Evolutionary conservation across 2,113 vertebrate genomes (phyloP), one percentile per base, ranked within the genome.

Genomic region (Ranitomeya imitator): DNA sequence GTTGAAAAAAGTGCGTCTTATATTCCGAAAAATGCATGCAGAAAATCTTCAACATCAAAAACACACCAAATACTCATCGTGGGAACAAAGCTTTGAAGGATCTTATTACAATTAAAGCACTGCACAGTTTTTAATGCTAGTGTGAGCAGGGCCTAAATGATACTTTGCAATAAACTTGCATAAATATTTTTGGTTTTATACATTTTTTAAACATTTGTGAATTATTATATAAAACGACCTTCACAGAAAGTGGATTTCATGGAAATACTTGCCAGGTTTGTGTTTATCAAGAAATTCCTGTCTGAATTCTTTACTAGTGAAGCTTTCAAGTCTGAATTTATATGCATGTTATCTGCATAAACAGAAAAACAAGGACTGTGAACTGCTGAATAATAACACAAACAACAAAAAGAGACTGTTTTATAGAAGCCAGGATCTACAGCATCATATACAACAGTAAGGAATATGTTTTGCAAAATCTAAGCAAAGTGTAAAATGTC

Each of bases 271-370:
- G 77, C 77, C 77, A 79, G n/a, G n/a, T 79, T 23, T 79, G 77
- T 79, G 77, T 79, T 79, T 79, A 23, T 79, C 77, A 79, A 55
- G 52, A 79, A 79, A 79, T 79, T 79, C 77, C 52, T 79, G 77
- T 79, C 52, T 79, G 77, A 57, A 79, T 79, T 79, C 77, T 79
- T 79, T 79, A 79, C 52, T 79, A 57, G 77, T 79, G 12, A 4
- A 79, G 52, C 52, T 79, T 79, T 55, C 77, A 79, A 79, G 51
- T 21, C 52, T 55, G 52, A 79, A 79, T 79, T 79, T 23, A 79
- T 79, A 57, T 79, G 77, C 77, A 79, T 55, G 21, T 79, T 79
- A 79, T 79, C 52, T 79, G 77, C 77, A 79, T 79, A 79, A 79
- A 57, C 12, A 7, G 21, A 54, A 79, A 79, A 79, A 79, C 77